These are phyloP conservation scores for Pluvianellus socialis DNA, from an alignment of 2,113 vertebrate species.

Conservation along the genomic window DNA sequence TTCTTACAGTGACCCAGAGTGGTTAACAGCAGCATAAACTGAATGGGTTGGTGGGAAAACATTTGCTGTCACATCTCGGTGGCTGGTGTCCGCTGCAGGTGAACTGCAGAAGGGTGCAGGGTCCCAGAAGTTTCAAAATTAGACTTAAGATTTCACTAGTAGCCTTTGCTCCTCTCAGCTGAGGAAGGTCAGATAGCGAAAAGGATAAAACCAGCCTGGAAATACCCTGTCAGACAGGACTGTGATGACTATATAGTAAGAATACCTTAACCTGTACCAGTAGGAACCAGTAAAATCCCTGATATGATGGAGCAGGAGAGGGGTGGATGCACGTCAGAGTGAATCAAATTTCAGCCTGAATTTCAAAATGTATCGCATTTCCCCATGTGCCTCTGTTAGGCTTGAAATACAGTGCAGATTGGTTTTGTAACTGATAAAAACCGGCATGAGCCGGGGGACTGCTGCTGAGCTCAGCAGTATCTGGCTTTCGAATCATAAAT, in stretches of 20 bases:
- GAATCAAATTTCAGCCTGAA: neutral
- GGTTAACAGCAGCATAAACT: neutral
- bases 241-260: neutral
- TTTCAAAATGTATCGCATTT: neutral
- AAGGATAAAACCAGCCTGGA: neutral
- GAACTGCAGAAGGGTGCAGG: neutral
- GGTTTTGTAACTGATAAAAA: conserved; percentile 41
- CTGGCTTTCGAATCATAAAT: conserved; percentile 22
- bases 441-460: neutral
- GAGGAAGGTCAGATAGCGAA: neutral
- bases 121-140: neutral
- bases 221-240: neutral
- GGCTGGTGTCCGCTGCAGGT: neutral
- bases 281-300: neutral
- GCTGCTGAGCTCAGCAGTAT: conserved; percentile 49
- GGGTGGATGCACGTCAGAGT: neutral
- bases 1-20: neutral
- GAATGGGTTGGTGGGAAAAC: neutral
- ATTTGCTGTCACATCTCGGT: neutral
- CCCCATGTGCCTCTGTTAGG: neutral
- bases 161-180: neutral
- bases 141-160: neutral
- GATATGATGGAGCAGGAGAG: neutral
- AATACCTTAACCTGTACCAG: neutral
- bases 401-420: conserved; percentile 28